Evolutionary conservation across 2,113 vertebrate species (phyloP).

Genomic region (Progne subis): DNA sequence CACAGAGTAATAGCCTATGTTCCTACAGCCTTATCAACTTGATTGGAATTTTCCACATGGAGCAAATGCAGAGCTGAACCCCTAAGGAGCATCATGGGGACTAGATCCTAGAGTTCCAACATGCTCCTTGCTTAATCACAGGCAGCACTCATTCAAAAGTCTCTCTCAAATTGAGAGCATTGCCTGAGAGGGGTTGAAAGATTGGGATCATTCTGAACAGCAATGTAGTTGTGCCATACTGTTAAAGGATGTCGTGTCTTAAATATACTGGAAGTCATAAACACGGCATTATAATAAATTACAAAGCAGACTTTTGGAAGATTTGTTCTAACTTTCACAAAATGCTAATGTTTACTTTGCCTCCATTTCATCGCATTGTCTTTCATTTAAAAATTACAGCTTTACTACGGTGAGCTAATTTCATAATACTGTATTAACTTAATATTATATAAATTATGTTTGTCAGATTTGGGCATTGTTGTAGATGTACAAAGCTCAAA

Average conservation of each 20-base stretch:
- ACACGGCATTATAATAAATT: conserved; percentile 58
- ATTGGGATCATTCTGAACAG: not conserved
- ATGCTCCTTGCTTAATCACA: not conserved
- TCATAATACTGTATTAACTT: conserved; percentile 80
- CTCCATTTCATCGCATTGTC: conserved; percentile 65
- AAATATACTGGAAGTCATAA: conserved; percentile 66
- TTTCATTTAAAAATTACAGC: conserved; percentile 79
- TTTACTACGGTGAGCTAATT: conserved; percentile 78
- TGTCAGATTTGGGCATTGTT: conserved; percentile 75
- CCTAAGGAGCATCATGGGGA: not conserved
- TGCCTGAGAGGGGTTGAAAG: not conserved
- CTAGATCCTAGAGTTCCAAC: not conserved
- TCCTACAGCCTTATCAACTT: not conserved
- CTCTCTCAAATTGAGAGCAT: not conserved
- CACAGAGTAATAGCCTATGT: not conserved
- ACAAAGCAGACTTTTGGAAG: conserved; percentile 64
- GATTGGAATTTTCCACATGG: not conserved
- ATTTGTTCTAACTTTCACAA: conserved; percentile 73
- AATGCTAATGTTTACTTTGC: conserved; percentile 76
- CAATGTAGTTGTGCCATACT: not conserved
- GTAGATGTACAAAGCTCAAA: conserved; percentile 68
- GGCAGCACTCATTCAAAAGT: not conserved
- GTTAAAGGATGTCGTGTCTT: conserved; percentile 19
- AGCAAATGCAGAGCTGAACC: not conserved
- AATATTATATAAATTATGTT: conserved; percentile 79